These are phyloP conservation scores for Autographa pulchrina DNA, from an alignment of 2,888 invertebrate species.

Conservation along the genomic window DNA sequence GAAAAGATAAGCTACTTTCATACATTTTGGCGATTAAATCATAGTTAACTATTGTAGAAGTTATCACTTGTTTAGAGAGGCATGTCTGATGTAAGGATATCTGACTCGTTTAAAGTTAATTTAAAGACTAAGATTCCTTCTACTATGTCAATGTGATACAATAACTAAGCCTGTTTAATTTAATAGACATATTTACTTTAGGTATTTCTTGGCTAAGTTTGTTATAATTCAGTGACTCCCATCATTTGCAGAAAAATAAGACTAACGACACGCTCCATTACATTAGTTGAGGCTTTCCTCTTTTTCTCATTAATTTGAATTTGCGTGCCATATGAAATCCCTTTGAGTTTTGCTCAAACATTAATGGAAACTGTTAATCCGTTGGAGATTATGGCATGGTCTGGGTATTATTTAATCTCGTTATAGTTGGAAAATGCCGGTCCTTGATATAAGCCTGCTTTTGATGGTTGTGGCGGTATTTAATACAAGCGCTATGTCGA, in stretches of 20 bases:
- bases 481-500: not conserved
- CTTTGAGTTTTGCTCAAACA: not conserved
- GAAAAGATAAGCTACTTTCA: no score
- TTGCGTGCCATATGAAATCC: not conserved
- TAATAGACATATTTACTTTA: not conserved
- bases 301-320: not conserved
- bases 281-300: not conserved
- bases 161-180: no score
- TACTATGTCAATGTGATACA: no score
- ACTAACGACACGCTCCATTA: not conserved
- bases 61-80: no score
- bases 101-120: no score
- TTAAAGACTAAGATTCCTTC: no score
- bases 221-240: no score
- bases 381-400: not conserved
- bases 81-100: no score
- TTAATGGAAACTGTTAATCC: conserved; percentile 1
- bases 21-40: no score
- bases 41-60: no score
- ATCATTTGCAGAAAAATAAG: no score
- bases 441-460: not conserved
- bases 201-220: not conserved
- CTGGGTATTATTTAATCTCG: conserved; percentile 5
- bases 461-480: not conserved
- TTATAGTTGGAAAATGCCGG: conserved; percentile 2